phyloP scores from a whole-genome alignment of 2,888 invertebrate species.

The Ophion ventricosus region DNA sequence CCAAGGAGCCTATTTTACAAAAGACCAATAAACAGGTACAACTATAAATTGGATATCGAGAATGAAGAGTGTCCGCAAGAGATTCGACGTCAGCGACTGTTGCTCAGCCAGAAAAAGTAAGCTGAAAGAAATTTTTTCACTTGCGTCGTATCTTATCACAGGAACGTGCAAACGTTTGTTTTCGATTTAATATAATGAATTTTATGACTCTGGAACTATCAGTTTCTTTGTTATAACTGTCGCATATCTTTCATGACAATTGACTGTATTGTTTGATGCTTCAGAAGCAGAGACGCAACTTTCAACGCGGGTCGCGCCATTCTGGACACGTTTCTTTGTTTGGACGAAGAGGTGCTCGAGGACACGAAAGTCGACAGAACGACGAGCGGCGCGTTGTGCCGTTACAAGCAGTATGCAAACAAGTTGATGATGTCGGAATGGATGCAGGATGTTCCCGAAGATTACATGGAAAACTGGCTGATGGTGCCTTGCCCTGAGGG shows the following conservation, averaged over 20 bases:
- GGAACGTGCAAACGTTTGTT: not conserved
- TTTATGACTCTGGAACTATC: too few relatives aligned
- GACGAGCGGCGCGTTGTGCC: constrained; percentile 40
- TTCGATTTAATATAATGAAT: too few relatives aligned
- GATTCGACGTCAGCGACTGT: constrained; percentile 76
- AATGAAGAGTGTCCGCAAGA: constrained; percentile 79
- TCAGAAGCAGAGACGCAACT: constrained; percentile 76
- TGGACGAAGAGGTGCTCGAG: constrained; percentile 71
- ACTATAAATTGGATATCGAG: constrained; percentile 76
- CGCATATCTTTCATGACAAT: not conserved
- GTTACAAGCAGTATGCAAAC: constrained; percentile 79
- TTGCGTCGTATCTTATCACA: not conserved
- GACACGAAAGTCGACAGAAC: constrained; percentile 66
- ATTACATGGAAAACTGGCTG: constrained; percentile 89
- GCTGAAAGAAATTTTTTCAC: constrained; percentile 9
- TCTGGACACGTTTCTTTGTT: constrained; percentile 76
- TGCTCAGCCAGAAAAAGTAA: constrained; percentile 79
- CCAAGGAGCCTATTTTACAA: constrained; percentile 76
- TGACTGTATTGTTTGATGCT: not conserved
- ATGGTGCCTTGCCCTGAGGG: constrained; percentile 93
- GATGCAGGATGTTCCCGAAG: constrained; percentile 93
- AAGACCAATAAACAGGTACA: constrained; percentile 78
- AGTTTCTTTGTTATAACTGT: too few relatives aligned
- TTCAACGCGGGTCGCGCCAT: constrained; percentile 84
- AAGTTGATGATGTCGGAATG: constrained; percentile 96